Conservation (phyloP, 2,113 vertebrate species). For the Paracanthobrama guichenoti region DNA sequence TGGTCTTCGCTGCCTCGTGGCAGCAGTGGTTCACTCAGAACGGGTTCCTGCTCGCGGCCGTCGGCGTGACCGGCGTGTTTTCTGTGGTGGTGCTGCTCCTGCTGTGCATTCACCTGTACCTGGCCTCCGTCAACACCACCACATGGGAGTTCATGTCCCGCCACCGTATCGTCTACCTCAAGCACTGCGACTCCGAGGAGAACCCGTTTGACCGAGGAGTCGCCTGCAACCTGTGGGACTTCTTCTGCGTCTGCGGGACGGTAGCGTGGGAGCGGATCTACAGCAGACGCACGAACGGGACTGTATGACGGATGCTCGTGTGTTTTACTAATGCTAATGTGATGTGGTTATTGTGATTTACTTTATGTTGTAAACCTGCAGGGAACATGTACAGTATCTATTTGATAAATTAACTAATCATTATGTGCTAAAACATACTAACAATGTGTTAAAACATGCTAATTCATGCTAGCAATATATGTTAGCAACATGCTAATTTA, state of each 20-base stretch:
- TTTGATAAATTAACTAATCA: neutral
- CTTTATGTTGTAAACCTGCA: neutral
- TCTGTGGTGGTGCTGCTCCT: constrained; percentile 78
- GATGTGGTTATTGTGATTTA: neutral
- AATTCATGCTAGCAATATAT: too few species aligned
- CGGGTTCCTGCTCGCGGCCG: constrained; percentile 77
- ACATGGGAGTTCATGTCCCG: constrained; percentile 96
- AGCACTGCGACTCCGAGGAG: constrained; percentile 71
- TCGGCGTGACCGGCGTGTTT: constrained; percentile 74
- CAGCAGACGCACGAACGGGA: constrained; percentile 60
- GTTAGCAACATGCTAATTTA: too few species aligned
- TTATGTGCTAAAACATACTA: neutral
- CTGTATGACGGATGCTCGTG: constrained; percentile 62
- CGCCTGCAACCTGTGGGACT: constrained; percentile 86
- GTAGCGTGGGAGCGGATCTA: constrained; percentile 87
- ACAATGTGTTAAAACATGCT: too few species aligned
- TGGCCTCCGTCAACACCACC: constrained; percentile 88
- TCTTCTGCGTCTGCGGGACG: constrained; percentile 84
- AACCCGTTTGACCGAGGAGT: constrained; percentile 91
- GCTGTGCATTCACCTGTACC: constrained; percentile 87
- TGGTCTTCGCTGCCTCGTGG: constrained; percentile 75
- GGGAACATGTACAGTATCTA: neutral
- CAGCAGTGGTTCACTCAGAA: constrained; percentile 79
- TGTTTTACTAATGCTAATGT: neutral
- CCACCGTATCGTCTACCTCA: constrained; percentile 89